phyloP scores from a whole-genome alignment of 2,113 vertebrate species.

The Forbesichthys papilliferus region DNA sequence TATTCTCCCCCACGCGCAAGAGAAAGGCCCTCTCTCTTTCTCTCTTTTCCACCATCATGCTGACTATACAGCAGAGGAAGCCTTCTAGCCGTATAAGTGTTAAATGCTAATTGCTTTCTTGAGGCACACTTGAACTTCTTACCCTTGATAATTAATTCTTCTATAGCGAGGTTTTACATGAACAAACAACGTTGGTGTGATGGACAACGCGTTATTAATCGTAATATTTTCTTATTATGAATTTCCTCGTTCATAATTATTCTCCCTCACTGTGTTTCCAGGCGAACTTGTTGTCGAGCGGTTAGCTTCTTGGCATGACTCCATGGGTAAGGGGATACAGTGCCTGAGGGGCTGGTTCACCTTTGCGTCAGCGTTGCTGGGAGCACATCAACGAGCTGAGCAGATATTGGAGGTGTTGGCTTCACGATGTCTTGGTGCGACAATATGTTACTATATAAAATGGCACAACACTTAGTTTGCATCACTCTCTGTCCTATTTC shows the following conservation, averaged over 20 bases:
- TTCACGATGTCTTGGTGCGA: slow-evolving; percentile 13
- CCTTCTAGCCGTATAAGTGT: slow-evolving; percentile 18
- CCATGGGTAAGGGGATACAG: background rate
- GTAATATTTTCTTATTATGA: background rate
- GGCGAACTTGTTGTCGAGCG: too few species aligned
- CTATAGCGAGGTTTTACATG: slow-evolving; percentile 62
- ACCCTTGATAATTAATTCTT: slow-evolving; percentile 63
- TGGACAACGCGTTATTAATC: slow-evolving; percentile 29
- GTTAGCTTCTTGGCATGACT: background rate
- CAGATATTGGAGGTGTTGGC: background rate
- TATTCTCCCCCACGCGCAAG: background rate
- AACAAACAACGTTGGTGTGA: slow-evolving; percentile 53
- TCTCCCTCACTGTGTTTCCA: background rate
- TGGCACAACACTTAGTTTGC: slow-evolving; percentile 35
- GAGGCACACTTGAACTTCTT: slow-evolving; percentile 57
- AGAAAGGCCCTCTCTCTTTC: background rate
- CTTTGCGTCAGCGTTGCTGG: background rate
- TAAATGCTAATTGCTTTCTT: slow-evolving; percentile 68
- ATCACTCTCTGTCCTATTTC: slow-evolving; percentile 45
- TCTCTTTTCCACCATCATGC: slow-evolving; percentile 31
- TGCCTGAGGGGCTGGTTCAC: background rate
- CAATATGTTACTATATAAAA: slow-evolving; percentile 39
- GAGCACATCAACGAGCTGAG: background rate
- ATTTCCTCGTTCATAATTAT: background rate
- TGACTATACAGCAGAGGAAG: slow-evolving; percentile 43